Conservation (phyloP, 2,113 vertebrate species). For the Sinosuthora webbiana region DNA sequence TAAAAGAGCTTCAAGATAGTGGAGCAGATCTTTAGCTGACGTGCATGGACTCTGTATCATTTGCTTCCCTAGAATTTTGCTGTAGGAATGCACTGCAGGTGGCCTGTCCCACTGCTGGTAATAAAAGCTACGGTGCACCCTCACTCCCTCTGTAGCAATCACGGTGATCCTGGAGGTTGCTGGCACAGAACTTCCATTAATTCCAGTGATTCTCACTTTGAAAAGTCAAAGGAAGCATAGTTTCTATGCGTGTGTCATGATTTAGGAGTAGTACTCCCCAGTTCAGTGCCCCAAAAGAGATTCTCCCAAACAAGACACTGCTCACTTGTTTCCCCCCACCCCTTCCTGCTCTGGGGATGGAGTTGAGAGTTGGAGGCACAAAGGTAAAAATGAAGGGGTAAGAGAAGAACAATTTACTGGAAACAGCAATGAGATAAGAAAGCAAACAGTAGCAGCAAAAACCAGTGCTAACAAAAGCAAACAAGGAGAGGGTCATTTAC, state of each 20-base stretch:
- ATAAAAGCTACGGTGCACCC: background rate
- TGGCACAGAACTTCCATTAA: background rate
- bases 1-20: background rate
- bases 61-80: background rate
- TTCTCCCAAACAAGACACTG: background rate
- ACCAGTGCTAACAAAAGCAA: accelerated
- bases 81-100: accelerated
- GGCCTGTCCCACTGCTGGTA: background rate
- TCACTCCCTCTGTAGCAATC: background rate
- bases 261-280: background rate
- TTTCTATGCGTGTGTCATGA: background rate
- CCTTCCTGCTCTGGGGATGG: background rate
- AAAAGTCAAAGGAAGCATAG: background rate
- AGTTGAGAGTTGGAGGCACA: background rate
- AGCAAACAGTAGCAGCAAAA: background rate
- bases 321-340: background rate
- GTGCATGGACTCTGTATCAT: background rate
- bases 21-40: background rate
- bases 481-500: too few relatives aligned
- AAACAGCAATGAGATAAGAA: background rate
- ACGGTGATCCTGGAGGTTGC: background rate
- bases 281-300: accelerated
- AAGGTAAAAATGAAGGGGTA: background rate
- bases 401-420: background rate
- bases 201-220: background rate